Conservation (phyloP, 2,888 invertebrate species). For the Drosophila stalkeri region DNA sequence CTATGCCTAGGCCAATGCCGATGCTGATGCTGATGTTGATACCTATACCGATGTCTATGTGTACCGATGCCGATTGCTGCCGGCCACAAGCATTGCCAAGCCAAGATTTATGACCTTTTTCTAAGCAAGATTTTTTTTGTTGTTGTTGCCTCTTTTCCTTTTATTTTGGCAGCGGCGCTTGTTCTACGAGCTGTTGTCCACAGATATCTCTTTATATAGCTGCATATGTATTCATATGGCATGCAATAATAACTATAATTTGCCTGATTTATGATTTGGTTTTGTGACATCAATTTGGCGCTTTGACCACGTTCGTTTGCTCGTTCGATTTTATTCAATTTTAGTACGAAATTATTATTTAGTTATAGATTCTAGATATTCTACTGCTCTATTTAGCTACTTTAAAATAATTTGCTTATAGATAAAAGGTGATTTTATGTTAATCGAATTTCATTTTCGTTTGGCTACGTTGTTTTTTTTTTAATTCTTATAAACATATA, state of each 20-base stretch:
- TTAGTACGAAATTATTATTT: constrained; percentile 21
- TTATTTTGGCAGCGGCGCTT: constrained; percentile 64
- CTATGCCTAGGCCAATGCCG: constrained; percentile 42
- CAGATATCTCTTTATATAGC: constrained; percentile 51
- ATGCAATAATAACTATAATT: constrained; percentile 77
- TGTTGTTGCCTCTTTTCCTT: neutral
- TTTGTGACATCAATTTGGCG: constrained; percentile 77
- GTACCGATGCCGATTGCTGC: constrained; percentile 39
- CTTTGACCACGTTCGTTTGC: constrained; percentile 14
- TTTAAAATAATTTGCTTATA: neutral
- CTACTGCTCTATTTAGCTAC: no score
- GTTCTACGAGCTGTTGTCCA: constrained; percentile 67
- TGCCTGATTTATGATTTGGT: constrained; percentile 76
- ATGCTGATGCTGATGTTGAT: constrained; percentile 38
- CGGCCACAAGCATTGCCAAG: constrained; percentile 57
- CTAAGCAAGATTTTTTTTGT: constrained; percentile 52
- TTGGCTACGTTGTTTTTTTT: neutral
- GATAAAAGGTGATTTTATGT: neutral
- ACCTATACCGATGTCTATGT: constrained; percentile 31
- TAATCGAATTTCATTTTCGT: neutral
- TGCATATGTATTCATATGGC: constrained; percentile 43
- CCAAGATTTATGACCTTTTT: constrained; percentile 76
- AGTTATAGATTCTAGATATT: neutral
- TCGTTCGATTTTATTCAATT: constrained; percentile 14
- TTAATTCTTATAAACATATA: neutral